Evolutionary conservation across 1,140 invertebrate species (phyloP), one percentile per base, ranked within the genome.

Genomic region (Calosoma granatense): DNA sequence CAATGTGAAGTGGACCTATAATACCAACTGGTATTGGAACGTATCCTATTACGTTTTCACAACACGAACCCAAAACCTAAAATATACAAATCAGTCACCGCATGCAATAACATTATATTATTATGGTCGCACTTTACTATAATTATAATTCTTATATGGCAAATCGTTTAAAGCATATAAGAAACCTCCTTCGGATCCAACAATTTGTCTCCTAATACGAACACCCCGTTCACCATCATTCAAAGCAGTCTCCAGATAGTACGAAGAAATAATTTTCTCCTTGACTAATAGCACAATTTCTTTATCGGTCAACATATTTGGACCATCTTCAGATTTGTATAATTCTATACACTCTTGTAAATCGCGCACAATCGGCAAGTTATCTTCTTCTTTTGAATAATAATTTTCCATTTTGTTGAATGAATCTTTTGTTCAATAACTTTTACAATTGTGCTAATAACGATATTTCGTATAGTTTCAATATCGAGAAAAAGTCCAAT

Each of bases 31-130:
- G 97, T 1, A 99, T 81, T 12, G 95, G 94, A 41, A 97, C 82
- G 72, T 95, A 98, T 1, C 97, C 97, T 54, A 99, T 85, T 0
- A 98, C 94, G 75, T 98, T 99, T 72, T 99, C 96, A 74, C 96
- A 98, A 68, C 97, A 99, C 2, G 90, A 87, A 56, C 95, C 94
- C 61, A 93, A 73, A 1, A 95, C 86, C 81, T 77, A 59, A 23
- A 57, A 62, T 9, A 26, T 36, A 54, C 60, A 57, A 6, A 47
- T 59, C 14, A 26, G 22, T 9, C 30, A 26, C 20, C 43, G 47
- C 55, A n/a, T 4, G 9, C 9, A 6, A 51, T 51, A n/a, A 12
- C 15, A 30, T 12, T 55, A 12, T 11, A 51, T 51, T 6, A 11
- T 51, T 51, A 20, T 6, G 14, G 22, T 19, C 56, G 71, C 63